A percentile compares a stretch with the other conserved stretches of the same genome.
These are phyloP conservation scores for Meles meles DNA, from an alignment of 2,113 vertebrate species.

Conservation along the genomic window DNA sequence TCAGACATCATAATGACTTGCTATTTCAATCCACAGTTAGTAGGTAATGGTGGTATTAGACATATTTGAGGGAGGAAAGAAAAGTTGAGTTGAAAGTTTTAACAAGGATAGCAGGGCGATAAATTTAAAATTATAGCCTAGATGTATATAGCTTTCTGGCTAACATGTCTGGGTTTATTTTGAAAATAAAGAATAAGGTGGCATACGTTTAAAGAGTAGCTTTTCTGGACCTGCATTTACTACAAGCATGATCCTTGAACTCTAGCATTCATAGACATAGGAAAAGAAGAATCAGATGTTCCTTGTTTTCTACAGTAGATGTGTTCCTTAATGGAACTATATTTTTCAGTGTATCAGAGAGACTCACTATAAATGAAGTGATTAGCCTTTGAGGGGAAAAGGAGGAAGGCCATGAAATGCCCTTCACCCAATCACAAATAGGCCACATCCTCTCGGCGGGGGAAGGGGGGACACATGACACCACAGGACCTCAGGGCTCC, in stretches of 20 bases:
- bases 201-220: background rate
- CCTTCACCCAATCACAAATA: background rate
- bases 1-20: slow-evolving; percentile 53
- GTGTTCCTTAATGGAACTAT: background rate
- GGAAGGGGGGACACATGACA: too few species aligned
- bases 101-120: slow-evolving; percentile 1
- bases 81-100: background rate
- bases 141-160: background rate
- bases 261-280: background rate
- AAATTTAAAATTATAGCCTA: slow-evolving; percentile 32
- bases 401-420: background rate
- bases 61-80: background rate
- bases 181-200: slow-evolving; percentile 42
- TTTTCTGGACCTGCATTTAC: background rate
- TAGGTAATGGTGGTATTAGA: slow-evolving; percentile 31
- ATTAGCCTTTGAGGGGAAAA: background rate
- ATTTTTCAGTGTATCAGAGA: background rate
- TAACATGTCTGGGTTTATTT: background rate
- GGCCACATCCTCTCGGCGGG: background rate
- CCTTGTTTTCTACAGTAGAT: background rate
- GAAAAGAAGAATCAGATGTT: background rate
- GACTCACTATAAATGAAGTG: background rate
- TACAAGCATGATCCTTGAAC: background rate
- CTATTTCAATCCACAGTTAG: slow-evolving; percentile 34
- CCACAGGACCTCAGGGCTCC: background rate